Percentiles rank a stretch among this genome's conserved stretches.
Conservation (phyloP, 2,888 invertebrate species). For the Apotomis capreana region DNA sequence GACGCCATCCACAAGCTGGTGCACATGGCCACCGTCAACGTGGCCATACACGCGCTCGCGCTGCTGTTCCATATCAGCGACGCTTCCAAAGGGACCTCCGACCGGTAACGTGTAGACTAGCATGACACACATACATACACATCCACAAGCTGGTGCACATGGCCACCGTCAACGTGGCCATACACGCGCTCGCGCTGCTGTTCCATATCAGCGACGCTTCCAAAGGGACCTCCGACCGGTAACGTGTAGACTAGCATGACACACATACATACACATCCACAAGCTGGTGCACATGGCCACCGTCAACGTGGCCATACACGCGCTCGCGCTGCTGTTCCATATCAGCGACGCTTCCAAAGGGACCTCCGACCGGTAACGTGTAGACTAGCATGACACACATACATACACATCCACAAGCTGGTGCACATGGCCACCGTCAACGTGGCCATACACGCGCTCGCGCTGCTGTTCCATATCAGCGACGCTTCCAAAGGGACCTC, state of each 20-base stretch:
- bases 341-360: constrained; percentile 58
- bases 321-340: constrained; percentile 64
- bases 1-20: constrained; percentile 90
- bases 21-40: constrained; percentile 87
- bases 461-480: constrained; percentile 16
- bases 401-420: not conserved
- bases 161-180: constrained; percentile 42
- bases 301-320: constrained; percentile 76
- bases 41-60: constrained; percentile 80
- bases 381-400: not conserved
- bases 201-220: constrained; percentile 66
- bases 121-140: not conserved
- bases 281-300: constrained; percentile 68
- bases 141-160: not conserved
- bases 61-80: constrained; percentile 82
- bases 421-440: not conserved
- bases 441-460: not conserved
- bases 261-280: too few species aligned
- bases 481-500: not conserved
- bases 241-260: too few species aligned
- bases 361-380: too few species aligned
- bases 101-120: constrained; percentile 74
- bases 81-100: constrained; percentile 73
- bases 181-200: constrained; percentile 63
- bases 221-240: constrained; percentile 51